These are phyloP conservation scores for Haemorhous mexicanus DNA, from an alignment of 2,113 vertebrate genomes.

Conservation along the genomic window DNA sequence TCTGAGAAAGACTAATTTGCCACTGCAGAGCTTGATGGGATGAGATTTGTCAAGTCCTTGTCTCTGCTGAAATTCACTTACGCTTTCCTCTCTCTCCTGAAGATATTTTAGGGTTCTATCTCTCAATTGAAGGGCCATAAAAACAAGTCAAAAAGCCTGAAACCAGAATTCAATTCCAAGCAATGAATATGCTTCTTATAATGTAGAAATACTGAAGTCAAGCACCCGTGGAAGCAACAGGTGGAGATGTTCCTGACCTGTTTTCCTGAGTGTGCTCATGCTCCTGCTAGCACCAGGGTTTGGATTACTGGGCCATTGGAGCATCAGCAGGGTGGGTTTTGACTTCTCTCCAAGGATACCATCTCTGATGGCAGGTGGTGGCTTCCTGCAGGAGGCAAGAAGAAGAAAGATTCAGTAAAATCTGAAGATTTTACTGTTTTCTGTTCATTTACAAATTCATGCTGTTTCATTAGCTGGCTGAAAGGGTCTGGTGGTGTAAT, in stretches of 20 bases:
- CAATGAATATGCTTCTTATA: neutral
- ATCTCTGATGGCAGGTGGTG: neutral
- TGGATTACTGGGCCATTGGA: neutral
- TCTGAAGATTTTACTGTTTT: neutral
- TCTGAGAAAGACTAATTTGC: constrained; percentile 17
- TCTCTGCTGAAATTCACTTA: neutral
- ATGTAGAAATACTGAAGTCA: neutral
- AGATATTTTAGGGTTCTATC: neutral
- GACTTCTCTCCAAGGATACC: neutral
- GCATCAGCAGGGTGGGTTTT: neutral
- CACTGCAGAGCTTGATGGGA: neutral
- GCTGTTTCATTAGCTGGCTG: neutral
- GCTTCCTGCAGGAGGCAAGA: neutral
- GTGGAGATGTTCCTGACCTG: rapidly evolving
- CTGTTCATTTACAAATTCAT: neutral
- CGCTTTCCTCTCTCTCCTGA: neutral
- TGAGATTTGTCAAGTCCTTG: neutral
- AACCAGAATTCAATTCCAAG: neutral
- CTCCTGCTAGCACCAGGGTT: neutral
- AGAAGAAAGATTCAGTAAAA: neutral
- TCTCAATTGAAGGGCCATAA: neutral
- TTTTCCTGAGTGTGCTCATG: neutral
- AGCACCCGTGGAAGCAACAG: rapidly evolving
- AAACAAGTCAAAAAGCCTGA: neutral
- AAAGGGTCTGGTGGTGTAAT: neutral